A percentile compares a stretch with the other conserved stretches of the same genome.
These are phyloP conservation scores for Drosophila mimetica DNA, from an alignment of 2,888 invertebrate genomes.

Conservation along the genomic window DNA sequence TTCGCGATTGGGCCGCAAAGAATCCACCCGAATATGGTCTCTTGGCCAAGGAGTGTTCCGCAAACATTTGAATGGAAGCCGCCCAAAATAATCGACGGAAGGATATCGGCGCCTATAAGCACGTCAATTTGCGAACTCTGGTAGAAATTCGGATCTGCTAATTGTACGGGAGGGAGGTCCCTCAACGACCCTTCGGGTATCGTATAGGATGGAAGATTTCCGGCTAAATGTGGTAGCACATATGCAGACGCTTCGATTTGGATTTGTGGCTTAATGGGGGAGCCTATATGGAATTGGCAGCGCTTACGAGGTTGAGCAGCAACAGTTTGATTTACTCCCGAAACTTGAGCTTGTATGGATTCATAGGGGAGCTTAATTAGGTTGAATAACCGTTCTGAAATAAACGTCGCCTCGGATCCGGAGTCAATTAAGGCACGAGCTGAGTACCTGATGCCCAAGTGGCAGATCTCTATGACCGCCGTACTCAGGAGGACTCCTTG, in stretches of 20 bases:
- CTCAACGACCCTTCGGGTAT: neutral
- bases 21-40: neutral
- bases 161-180: neutral
- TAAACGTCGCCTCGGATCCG: neutral
- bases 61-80: too few relatives aligned
- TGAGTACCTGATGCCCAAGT: neutral
- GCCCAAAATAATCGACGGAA: too few relatives aligned
- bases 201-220: neutral
- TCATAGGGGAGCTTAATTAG: neutral
- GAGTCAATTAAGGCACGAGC: neutral
- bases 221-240: neutral
- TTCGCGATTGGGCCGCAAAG: too few relatives aligned
- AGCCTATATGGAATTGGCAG: neutral
- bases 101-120: too few relatives aligned
- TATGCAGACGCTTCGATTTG: neutral
- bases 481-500: neutral
- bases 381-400: neutral
- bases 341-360: neutral
- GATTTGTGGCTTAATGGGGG: neutral
- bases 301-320: neutral
- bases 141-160: neutral
- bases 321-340: neutral
- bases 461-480: neutral
- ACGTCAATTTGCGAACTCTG: too few relatives aligned
- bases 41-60: neutral